Percentiles rank a stretch among this genome's conserved stretches.
These are phyloP conservation scores for Aplysia californica DNA, from an alignment of 1,140 invertebrate species.

Conservation along the genomic window DNA sequence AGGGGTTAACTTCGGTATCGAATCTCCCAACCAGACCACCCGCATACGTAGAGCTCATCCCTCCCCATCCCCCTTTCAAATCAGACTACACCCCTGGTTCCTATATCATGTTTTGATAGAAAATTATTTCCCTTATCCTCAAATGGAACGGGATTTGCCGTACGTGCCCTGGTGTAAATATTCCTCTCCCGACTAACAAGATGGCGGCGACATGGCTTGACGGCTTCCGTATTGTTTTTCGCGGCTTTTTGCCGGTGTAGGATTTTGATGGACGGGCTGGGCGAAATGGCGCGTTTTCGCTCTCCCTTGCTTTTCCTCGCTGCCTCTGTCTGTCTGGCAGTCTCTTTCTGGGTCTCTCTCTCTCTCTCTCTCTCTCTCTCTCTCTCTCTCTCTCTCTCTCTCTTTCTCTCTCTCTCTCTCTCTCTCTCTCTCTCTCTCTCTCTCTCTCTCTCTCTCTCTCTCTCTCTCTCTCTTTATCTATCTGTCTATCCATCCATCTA, in stretches of 20 bases:
- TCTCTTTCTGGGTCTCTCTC: neutral
- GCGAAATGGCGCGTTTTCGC: too few species aligned
- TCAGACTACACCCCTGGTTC: too few species aligned
- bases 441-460: too few species aligned
- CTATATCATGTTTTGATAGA: neutral
- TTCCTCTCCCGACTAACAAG: too few species aligned
- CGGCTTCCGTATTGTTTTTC: too few species aligned
- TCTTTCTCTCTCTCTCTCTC: neutral
- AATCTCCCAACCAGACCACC: neutral
- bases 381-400: neutral
- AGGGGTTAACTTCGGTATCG: too few species aligned
- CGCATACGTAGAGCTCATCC: neutral
- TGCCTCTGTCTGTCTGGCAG: neutral
- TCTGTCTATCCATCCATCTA: too few species aligned
- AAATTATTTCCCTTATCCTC: neutral
- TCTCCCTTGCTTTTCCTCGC: neutral
- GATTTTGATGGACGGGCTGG: neutral
- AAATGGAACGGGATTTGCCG: neutral
- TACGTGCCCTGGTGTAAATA: neutral
- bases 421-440: too few species aligned
- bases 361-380: neutral
- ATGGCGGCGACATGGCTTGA: too few species aligned
- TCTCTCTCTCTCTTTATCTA: too few species aligned
- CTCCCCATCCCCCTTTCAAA: neutral
- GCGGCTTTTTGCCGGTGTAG: neutral